These are phyloP conservation scores for Myiozetetes cayanensis DNA, from an alignment of 2,113 vertebrate genomes.

Conservation along the genomic window DNA sequence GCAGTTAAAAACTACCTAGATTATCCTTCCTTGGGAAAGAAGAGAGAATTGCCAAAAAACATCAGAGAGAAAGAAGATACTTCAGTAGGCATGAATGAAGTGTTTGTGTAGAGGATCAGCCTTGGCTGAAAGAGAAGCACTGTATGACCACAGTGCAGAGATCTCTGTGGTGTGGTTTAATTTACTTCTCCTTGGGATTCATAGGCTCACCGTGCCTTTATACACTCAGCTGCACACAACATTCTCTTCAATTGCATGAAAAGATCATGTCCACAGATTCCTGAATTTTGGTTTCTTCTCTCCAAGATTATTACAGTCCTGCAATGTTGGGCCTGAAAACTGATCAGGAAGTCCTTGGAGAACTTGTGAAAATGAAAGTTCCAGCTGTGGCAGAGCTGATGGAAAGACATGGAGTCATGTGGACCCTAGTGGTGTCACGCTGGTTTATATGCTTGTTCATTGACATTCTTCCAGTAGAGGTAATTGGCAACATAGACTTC, in stretches of 20 bases:
- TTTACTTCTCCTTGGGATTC: background rate
- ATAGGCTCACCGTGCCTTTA: rapidly evolving
- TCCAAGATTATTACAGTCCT: constrained; percentile 87
- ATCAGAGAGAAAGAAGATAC: background rate
- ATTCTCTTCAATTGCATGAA: background rate
- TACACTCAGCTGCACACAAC: background rate
- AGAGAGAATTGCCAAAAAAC: background rate
- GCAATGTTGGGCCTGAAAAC: constrained; percentile 91
- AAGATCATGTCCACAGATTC: background rate
- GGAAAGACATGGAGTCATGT: constrained; percentile 84
- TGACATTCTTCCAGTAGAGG: constrained; percentile 93
- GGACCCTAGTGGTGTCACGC: constrained; percentile 90
- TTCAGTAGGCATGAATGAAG: background rate
- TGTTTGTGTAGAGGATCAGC: background rate
- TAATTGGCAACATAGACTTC: constrained; percentile 31
- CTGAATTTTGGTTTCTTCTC: background rate
- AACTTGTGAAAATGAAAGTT: constrained; percentile 88
- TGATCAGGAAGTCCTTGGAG: constrained; percentile 91
- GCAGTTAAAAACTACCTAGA: background rate
- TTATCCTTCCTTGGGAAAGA: background rate
- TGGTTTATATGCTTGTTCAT: constrained; percentile 98
- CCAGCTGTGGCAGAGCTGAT: constrained; percentile 87
- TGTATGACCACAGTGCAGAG: background rate
- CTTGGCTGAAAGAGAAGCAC: background rate
- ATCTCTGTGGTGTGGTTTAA: background rate